Base-by-base conservation (phyloP, 2,113 vertebrate genomes). In the Melanerpes formicivorus region DNA sequence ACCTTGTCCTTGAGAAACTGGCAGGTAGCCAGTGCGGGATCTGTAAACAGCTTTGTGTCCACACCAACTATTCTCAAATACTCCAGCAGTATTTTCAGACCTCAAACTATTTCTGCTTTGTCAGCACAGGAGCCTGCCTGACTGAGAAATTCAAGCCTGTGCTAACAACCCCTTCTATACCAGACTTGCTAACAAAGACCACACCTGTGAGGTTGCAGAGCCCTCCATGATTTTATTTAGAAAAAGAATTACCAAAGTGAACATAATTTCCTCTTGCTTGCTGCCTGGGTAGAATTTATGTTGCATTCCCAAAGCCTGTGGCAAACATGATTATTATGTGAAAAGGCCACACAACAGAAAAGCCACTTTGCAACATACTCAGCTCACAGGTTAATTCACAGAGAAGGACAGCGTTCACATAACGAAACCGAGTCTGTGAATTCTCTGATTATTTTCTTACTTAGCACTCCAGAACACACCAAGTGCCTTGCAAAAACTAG, bases 1-100 rank as follows among this genome's bases (percentile, higher is more conserved):
- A 95, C 95, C 72, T 95, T 88, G 80, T 93, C 75, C 87, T 95
- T 90, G 93, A 95, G 81, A 96, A 92, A 64, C 19, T 52, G 88
- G 73, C 67, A 66, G 4, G 2, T 40, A 50, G 74, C 95, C 84
- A 89, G 50, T 0, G 0, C 90, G 34, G 54, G 67, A 60, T 91
- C 73, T 71, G 8, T 76, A 94, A 74, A 94, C 87, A 92, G 82
- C 64, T 96, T 80, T 70, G 46, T 77, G 72, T 95, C 82, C 91
- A 86, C 87, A 77, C 1, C 3, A 87, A 84, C 67, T 66, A 85
- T 80, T 95, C 93, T 91, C 93, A 86, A 93, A 89, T 70, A 77
- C 58, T 92, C 40, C 14, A 42, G 50, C 62, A 91, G 86, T 52
- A 91, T 79, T 91, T 95, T 95, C 92, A 87, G 84, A 78, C 75